Evolutionary conservation across 2,888 invertebrate genomes (phyloP).

Genomic region (Lasioglossum calceatum): DNA sequence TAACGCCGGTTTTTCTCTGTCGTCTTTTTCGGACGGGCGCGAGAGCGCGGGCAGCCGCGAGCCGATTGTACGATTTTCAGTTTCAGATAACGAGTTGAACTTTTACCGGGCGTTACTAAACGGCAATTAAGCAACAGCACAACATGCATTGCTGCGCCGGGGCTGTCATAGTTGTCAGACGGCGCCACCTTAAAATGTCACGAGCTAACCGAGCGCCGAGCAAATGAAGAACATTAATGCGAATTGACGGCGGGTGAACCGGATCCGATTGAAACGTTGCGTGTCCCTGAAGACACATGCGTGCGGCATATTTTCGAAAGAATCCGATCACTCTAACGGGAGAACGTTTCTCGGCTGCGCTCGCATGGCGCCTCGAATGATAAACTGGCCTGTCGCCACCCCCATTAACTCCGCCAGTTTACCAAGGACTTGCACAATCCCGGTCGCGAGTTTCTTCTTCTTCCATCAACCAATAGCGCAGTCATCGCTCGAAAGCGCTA

Average conservation of each 20-base stretch:
- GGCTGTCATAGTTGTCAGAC: slow-evolving; percentile 54
- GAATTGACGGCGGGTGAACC: slow-evolving; percentile 61
- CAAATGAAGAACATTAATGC: slow-evolving; percentile 69
- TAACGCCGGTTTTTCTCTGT: neutral
- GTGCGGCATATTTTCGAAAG: slow-evolving; percentile 39
- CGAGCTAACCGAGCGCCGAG: slow-evolving; percentile 28
- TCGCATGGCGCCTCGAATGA: neutral
- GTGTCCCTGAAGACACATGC: slow-evolving; percentile 66
- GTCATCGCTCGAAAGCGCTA: no score
- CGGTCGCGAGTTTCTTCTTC: neutral
- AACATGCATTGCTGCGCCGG: slow-evolving; percentile 17
- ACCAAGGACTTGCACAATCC: neutral
- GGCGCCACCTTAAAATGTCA: slow-evolving; percentile 61
- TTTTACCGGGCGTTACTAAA: slow-evolving; percentile 21
- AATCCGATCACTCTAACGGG: neutral
- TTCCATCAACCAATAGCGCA: neutral
- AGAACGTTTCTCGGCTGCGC: neutral
- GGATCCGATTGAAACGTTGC: slow-evolving; percentile 74
- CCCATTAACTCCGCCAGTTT: neutral
- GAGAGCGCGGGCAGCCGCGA: neutral
- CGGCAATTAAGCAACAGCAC: slow-evolving; percentile 40
- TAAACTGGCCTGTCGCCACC: neutral
- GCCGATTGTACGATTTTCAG: slow-evolving; percentile 27
- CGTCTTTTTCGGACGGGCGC: neutral
- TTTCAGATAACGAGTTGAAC: slow-evolving; percentile 11